phyloP scores from a whole-genome alignment of 2,797 vertebrate species.

The Lepilemur septentrionalis region DNA sequence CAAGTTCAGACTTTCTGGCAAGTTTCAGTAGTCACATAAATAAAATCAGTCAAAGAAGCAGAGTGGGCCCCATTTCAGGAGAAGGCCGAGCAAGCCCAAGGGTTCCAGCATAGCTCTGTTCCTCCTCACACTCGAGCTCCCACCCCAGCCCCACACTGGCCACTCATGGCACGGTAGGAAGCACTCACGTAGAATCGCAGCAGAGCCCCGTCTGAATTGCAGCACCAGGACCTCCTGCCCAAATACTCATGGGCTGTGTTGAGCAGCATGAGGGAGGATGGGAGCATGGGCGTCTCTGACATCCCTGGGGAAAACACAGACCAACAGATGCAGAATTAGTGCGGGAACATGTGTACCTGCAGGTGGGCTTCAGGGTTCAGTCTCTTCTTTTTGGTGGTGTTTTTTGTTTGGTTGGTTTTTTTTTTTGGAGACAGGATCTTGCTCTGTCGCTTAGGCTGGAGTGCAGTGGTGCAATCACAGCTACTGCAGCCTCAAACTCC shows the following conservation, averaged over 20 bases:
- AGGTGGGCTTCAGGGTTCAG: rapidly evolving
- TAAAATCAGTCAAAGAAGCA: not conserved
- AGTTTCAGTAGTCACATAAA: not conserved
- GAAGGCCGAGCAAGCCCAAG: not conserved
- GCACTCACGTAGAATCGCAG: slow-evolving; percentile 96
- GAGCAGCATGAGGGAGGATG: slow-evolving; percentile 96
- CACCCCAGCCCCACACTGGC: not conserved
- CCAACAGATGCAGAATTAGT: not conserved
- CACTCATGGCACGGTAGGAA: not conserved
- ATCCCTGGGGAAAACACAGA: slow-evolving; percentile 83
- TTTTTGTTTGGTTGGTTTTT: not conserved
- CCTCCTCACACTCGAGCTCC: not conserved
- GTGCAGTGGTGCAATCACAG: not conserved
- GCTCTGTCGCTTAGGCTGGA: not conserved
- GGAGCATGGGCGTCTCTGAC: slow-evolving; percentile 91
- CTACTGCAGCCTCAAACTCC: not conserved
- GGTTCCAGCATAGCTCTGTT: not conserved
- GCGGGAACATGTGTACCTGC: rapidly evolving
- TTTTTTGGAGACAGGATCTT: not conserved
- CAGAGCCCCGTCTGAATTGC: slow-evolving; percentile 94
- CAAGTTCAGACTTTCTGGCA: not conserved
- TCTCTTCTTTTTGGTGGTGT: not conserved
- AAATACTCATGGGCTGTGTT: slow-evolving; percentile 97
- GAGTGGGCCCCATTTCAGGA: not conserved
- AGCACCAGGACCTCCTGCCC: slow-evolving; percentile 96